A percentile compares a stretch with the other conserved stretches of the same genome.
phyloP scores from a whole-genome alignment of 2,888 invertebrate species.

The Ptilodon capucinus region DNA sequence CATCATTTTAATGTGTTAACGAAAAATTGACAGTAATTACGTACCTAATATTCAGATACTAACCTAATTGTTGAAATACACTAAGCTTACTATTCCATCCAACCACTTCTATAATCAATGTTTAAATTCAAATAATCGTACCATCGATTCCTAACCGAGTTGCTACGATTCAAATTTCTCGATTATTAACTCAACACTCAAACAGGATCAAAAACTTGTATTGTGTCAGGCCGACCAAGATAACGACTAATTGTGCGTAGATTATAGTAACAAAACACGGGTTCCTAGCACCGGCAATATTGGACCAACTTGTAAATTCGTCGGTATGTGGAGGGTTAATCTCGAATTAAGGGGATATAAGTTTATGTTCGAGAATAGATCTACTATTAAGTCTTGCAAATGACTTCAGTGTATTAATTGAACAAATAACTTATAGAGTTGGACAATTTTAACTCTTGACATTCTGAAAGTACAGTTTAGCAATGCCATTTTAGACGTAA shows the following conservation, averaged over 20 bases:
- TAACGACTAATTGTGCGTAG: slow-evolving; percentile 30
- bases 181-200: slow-evolving; percentile 44
- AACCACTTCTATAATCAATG: background rate
- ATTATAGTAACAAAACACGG: slow-evolving; percentile 34
- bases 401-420: slow-evolving; percentile 14
- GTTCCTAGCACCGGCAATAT: slow-evolving; percentile 22
- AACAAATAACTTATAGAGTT: background rate
- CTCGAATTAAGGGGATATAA: slow-evolving; percentile 25
- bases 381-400: slow-evolving; percentile 27
- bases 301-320: slow-evolving; percentile 35
- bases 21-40: too few species aligned
- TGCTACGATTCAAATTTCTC: slow-evolving; percentile 25
- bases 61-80: too few species aligned
- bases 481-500: too few species aligned
- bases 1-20: too few species aligned
- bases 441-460: too few species aligned
- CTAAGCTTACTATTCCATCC: slow-evolving; percentile 7
- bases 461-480: too few species aligned
- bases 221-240: slow-evolving; percentile 37
- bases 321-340: slow-evolving; percentile 31
- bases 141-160: slow-evolving; percentile 35
- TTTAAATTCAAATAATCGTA: too few species aligned
- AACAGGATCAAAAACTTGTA: slow-evolving; percentile 57
- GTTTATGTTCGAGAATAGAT: slow-evolving; percentile 26
- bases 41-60: too few species aligned